Evolutionary conservation across 1,140 invertebrate species (phyloP).

Genomic region (Drosophila repleta): DNA sequence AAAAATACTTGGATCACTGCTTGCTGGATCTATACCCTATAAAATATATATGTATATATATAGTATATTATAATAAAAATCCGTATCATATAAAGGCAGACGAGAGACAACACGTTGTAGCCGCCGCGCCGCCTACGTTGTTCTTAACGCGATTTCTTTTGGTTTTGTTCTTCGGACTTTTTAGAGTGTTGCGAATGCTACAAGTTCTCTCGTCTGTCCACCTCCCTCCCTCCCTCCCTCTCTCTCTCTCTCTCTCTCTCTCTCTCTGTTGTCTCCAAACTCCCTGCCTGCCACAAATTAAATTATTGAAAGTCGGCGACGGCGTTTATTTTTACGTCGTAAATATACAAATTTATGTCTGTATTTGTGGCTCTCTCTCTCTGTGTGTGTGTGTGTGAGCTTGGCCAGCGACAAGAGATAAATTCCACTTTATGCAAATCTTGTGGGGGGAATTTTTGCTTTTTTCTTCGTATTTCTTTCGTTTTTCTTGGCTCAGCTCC

Average conservation of each 20-base stretch:
- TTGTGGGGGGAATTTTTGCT: conserved; percentile 68
- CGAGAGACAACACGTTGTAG: conserved; percentile 3
- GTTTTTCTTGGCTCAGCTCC: conserved; percentile 19
- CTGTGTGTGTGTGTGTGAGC: conserved; percentile 8
- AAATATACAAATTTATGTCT: conserved; percentile 79
- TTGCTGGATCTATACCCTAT: neutral
- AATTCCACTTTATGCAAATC: conserved; percentile 81
- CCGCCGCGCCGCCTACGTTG: conserved; percentile 19
- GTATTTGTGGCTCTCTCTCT: conserved; percentile 15
- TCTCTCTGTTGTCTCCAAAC: neutral
- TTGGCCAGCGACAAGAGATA: conserved; percentile 59
- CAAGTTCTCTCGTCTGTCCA: conserved; percentile 24
- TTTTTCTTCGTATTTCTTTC: conserved; percentile 12
- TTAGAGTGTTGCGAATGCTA: conserved; percentile 31
- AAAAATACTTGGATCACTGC: too few species aligned
- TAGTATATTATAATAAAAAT: conserved; percentile 19
- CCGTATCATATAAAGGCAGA: conserved; percentile 32
- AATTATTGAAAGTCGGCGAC: conserved; percentile 75
- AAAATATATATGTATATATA: neutral
- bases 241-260: conserved; percentile 10
- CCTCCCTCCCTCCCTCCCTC: conserved; percentile 17
- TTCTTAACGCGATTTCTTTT: conserved; percentile 48
- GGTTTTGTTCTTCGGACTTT: neutral
- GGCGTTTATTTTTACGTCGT: conserved; percentile 80
- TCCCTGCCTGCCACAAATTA: conserved; percentile 65